Evolutionary conservation across 2,113 vertebrate genomes (phyloP), one percentile per base, ranked within the genome.

Genomic region (Danionella cerebrum): DNA sequence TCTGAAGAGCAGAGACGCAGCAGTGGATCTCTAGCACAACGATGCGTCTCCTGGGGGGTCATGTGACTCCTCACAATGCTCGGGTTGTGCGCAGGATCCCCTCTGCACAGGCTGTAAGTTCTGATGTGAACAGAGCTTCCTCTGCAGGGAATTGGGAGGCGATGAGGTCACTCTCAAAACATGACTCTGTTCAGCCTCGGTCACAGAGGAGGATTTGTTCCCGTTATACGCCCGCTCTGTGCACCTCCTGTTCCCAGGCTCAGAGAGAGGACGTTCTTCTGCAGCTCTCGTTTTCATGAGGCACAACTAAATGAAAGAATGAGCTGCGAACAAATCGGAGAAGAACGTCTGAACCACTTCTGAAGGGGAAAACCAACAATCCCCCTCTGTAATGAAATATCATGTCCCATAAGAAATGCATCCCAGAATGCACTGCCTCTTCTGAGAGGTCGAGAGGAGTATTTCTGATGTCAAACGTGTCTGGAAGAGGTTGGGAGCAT

Each of bases 141-240:
- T 75, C 77, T 73, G 3, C 14, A 67, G 25, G 65, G 65, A 77
- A 86, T 73, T 76, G 70, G 77, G 76, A 65, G 82, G 78, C 58
- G 71, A 78, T 84, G 84, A 88, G 73, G 79, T 88, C 81, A 85
- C 75, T 29, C 80, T 71, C n/a, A 80, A 79, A 84, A 81, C 80
- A 78, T 78, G 77, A 75, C 69, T 73, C 71, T 65, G 63, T 48
- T 70, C 21, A 60, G 51, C 19, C 39, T 59, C 65, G 57, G n/a
- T 14, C 41, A 45, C 51, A 69, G 33, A 22, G 16, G 29, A 59
- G 38, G 50, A 53, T 70, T 51, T 69, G 72, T 57, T 36, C 2
- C 5, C 2, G 33, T 24, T 12, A 35, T 38, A 12, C 62, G 50
- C 60, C 24, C 5, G 33, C 35, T 51, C 19, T 48, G 52, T 55